Evolutionary conservation across 2,113 vertebrate genomes (phyloP), one percentile per base, ranked within the genome.

Genomic region (Macaca mulatta): DNA sequence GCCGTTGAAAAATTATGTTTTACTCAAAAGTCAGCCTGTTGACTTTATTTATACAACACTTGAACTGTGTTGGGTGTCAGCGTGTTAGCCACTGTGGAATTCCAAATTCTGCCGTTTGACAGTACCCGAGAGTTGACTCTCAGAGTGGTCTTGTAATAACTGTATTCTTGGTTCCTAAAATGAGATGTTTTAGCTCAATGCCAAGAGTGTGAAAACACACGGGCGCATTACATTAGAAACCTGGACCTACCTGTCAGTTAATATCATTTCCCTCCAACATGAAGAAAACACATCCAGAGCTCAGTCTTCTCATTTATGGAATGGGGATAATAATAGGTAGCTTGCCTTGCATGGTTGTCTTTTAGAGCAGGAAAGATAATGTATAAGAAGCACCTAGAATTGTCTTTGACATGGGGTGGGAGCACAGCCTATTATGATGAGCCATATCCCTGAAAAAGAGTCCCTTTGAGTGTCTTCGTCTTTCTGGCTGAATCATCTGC

Each of bases 31-130:
- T 74, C 94, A 89, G 96, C 82, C 92, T 95, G 38, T 93, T 97
- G 89, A 96, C 81, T 97, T 90, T 95, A 97, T 95, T 95, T 93
- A 95, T 27, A 89, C 85, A 95, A 91, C 96, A 97, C 94, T 95
- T 86, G 93, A 95, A n/a, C 43, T 78, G 74, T 83, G 95, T 11
- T 93, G 89, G 40, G 70, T 81, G 40, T 87, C 89, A 83, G 93
- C 13, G 5, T 1, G 27, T 89, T 75, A 93, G 89, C 55, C 93
- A 57, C 70, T 4, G 1, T 3, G 17, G 93, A 96, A 96, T 93
- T 89, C 55, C 75, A 48, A 67, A 90, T 48, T 27, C 35, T 97
- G 61, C 91, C 91, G 8, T 93, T 45, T 55, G 83, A 52, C 40
- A 50, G 81, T 43, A 48, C 70, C 61, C 13, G 74, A 84, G 43